Percentiles rank a stretch among this genome's conserved stretches.
Conservation (phyloP, 1,140 invertebrate genomes). For the Drosophila chauvacae region DNA sequence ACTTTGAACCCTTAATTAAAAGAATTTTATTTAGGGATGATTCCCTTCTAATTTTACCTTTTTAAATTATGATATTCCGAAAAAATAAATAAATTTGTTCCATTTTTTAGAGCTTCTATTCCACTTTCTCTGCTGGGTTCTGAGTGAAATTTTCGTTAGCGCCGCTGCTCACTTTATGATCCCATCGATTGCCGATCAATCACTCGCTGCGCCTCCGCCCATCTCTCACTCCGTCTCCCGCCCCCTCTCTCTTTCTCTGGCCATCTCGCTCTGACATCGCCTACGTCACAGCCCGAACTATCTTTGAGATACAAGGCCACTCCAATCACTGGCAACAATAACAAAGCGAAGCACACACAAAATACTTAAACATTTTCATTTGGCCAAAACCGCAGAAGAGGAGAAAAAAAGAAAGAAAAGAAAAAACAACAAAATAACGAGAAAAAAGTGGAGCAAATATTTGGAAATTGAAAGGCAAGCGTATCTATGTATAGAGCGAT, state of each 20-base stretch:
- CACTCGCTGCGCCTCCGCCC: slow-evolving; percentile 3
- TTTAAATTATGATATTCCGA: background rate
- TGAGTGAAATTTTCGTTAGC: slow-evolving; percentile 20
- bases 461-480: slow-evolving; percentile 71
- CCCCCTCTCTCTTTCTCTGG: background rate
- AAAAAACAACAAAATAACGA: slow-evolving; percentile 10
- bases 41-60: background rate
- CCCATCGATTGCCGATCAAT: slow-evolving; percentile 48
- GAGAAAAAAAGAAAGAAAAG: slow-evolving; percentile 4
- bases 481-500: slow-evolving; percentile 38
- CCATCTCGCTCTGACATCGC: slow-evolving; percentile 1
- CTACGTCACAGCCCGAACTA: slow-evolving; percentile 44
- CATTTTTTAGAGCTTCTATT: background rate
- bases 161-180: slow-evolving; percentile 28
- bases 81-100: background rate
- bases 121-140: background rate
- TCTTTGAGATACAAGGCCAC: slow-evolving; percentile 47
- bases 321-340: slow-evolving; percentile 33
- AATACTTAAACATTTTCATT: slow-evolving; percentile 49
- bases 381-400: slow-evolving; percentile 47
- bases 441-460: slow-evolving; percentile 68
- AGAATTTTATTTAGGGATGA: too few species aligned
- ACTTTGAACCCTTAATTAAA: too few species aligned
- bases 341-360: slow-evolving; percentile 26
- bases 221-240: background rate